phyloP scores from a whole-genome alignment of 2,113 vertebrate species.

The Acinonyx jubatus region DNA sequence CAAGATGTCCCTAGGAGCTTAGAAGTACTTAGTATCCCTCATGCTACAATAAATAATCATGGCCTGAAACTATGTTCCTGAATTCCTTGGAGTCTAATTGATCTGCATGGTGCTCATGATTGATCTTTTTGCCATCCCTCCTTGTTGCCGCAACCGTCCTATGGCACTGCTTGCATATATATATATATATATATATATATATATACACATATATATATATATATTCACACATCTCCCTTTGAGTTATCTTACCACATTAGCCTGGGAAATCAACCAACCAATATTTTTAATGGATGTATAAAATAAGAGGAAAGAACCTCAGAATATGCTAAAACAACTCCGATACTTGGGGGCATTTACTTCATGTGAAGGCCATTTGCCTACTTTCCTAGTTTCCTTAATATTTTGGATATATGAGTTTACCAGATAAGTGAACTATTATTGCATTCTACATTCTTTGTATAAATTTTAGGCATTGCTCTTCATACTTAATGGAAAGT shows the following conservation, averaged over 20 bases:
- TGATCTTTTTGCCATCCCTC: background rate
- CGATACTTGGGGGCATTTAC: background rate
- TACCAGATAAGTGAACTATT: background rate
- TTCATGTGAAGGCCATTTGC: background rate
- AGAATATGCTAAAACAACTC: background rate
- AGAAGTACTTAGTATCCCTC: background rate
- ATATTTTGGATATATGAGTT: constrained; percentile 24
- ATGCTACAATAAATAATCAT: background rate
- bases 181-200: background rate
- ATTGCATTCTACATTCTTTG: background rate
- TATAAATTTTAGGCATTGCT: constrained; percentile 31
- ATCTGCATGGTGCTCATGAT: background rate
- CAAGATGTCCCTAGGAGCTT: background rate
- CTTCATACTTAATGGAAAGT: background rate
- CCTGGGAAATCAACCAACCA: constrained; percentile 20
- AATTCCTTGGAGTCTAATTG: background rate
- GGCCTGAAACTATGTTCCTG: background rate
- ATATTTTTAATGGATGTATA: background rate
- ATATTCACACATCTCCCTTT: background rate
- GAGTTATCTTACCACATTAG: background rate
- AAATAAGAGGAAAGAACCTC: background rate
- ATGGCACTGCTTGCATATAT: too few species aligned
- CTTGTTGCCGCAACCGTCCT: background rate
- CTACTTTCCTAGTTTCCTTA: background rate
- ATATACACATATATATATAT: background rate